A percentile compares a stretch with the other conserved stretches of the same genome.
These are phyloP conservation scores for Bostrychus sinensis DNA, from an alignment of 2,113 vertebrate genomes.

Conservation along the genomic window DNA sequence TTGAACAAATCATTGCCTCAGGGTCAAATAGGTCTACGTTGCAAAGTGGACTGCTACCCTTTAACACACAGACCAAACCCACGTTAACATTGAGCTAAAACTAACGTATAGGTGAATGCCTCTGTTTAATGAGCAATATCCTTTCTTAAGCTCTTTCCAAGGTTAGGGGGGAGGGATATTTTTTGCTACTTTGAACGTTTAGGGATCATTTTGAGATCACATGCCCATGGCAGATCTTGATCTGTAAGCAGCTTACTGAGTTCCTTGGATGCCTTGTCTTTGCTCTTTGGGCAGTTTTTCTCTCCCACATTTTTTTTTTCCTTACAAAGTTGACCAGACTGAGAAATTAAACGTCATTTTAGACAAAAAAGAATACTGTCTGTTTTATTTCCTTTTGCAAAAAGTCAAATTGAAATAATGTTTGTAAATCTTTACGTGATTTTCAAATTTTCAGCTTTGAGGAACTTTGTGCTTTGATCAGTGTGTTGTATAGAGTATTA, in stretches of 20 bases:
- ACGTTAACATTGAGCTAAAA: constrained; percentile 42
- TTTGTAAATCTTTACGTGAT: too few relatives aligned
- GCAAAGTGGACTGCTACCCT: constrained; percentile 2
- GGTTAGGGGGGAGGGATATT: constrained; percentile 72
- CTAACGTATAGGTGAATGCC: constrained; percentile 54
- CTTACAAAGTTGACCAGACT: constrained; percentile 38
- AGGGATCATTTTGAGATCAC: constrained; percentile 78
- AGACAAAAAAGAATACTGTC: constrained; percentile 11
- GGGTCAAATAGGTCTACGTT: constrained; percentile 6
- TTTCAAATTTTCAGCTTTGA: background rate
- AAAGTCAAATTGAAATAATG: background rate
- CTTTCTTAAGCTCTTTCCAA: constrained; percentile 71
- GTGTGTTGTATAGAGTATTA: background rate
- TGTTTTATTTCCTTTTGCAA: constrained; percentile 9
- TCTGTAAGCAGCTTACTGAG: constrained; percentile 82
- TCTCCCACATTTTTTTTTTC: constrained; percentile 44
- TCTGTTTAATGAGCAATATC: constrained; percentile 70
- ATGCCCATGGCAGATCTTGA: constrained; percentile 74
- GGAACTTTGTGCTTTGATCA: background rate
- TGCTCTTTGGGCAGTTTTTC: constrained; percentile 60
- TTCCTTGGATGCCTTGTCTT: constrained; percentile 80
- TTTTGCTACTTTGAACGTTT: constrained; percentile 78
- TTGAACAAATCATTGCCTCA: constrained; percentile 12
- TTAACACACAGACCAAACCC: constrained; percentile 28
- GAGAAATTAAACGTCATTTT: constrained; percentile 29